Conservation (phyloP, 2,888 invertebrate genomes). For the Capitulum mitella region DNA sequence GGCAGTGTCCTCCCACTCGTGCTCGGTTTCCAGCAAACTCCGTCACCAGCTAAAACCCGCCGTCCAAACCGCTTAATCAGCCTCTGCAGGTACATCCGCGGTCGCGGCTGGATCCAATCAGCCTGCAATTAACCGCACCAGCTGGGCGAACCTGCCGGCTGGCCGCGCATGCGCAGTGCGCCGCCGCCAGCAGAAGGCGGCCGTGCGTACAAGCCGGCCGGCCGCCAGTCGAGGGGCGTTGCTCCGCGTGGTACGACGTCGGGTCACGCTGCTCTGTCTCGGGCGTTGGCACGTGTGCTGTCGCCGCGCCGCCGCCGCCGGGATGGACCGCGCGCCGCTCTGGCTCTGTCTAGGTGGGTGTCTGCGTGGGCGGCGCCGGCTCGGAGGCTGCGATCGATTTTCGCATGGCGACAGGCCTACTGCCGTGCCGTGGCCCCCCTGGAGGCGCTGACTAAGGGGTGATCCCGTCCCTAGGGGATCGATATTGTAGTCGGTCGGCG, state of each 20-base stretch:
- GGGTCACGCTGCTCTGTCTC: background rate
- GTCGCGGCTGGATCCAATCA: background rate
- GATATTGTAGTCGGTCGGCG: background rate
- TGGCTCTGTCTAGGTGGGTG: background rate
- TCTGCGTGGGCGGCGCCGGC: background rate
- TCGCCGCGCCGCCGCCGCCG: background rate
- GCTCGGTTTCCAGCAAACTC: too few relatives aligned
- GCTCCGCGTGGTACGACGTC: background rate
- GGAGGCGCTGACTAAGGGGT: background rate
- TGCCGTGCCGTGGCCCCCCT: too few relatives aligned
- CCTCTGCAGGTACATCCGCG: background rate
- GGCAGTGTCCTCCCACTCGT: too few relatives aligned
- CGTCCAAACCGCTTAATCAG: background rate
- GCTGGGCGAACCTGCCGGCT: background rate
- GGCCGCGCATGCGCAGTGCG: background rate
- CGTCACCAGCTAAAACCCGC: background rate
- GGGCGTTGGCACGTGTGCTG: background rate
- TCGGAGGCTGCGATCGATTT: too few relatives aligned
- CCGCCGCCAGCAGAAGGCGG: background rate
- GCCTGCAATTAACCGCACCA: background rate
- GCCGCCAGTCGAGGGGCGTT: background rate
- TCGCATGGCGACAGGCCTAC: too few relatives aligned
- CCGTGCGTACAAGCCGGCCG: background rate
- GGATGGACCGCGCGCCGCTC: background rate
- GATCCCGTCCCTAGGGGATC: background rate